Percentiles rank a stretch among this genome's conserved stretches.
These are phyloP conservation scores for Mayetiola destructor DNA, from an alignment of 2,888 invertebrate genomes.

Conservation along the genomic window DNA sequence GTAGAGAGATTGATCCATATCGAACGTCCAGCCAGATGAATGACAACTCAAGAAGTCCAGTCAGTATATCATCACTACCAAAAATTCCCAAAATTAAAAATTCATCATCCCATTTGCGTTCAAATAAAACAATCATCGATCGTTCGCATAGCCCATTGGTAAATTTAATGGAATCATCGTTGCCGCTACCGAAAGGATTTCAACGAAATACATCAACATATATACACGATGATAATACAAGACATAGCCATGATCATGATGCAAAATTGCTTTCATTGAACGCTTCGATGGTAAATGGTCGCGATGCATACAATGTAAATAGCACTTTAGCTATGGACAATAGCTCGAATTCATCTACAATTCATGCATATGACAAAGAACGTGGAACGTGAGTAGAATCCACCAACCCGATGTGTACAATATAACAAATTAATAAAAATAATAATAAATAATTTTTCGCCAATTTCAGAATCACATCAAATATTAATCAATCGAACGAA, in stretches of 20 bases:
- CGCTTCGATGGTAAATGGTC: background rate
- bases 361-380: background rate
- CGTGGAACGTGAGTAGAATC: background rate
- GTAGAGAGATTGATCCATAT: background rate
- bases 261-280: background rate
- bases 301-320: background rate
- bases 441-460: background rate
- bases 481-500: background rate
- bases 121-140: background rate
- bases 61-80: constrained; percentile 5
- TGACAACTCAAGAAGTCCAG: constrained; percentile 1
- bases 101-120: background rate
- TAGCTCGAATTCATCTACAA: constrained; percentile 4
- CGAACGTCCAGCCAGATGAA: background rate
- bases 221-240: background rate
- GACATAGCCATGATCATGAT: background rate
- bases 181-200: background rate
- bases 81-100: constrained; percentile 12
- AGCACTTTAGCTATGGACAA: background rate
- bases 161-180: background rate
- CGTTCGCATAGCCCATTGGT: constrained; percentile 9
- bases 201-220: background rate
- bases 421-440: background rate
- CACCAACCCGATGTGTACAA: too few relatives aligned
- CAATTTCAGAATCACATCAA: background rate